Base-by-base conservation (phyloP, 2,113 vertebrate genomes). In the Prolemur simus region DNA sequence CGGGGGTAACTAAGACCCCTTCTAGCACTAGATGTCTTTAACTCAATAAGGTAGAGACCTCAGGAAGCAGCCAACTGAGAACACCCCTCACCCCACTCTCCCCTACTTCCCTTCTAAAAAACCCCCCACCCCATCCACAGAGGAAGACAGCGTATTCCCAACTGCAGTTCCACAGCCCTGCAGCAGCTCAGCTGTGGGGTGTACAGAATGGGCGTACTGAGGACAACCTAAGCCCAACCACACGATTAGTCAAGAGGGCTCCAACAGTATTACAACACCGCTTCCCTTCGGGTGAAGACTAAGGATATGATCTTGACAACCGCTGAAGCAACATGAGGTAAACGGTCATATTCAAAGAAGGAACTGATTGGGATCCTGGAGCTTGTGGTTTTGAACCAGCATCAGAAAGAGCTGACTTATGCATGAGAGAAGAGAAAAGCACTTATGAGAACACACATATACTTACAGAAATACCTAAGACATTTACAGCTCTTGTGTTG, bases 371-470 rank as follows among this genome's bases (percentile, higher is more conserved):
- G 64, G 47, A 71, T 64, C 81, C 88, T 64, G 29, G 42, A 60
- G 74, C 18, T 92, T 94, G 92, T 83, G 94, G 85, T 71, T 92
- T 92, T 12, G 60, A 45, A 77, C 52, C 34, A 88, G 58, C 86
- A 52, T 68, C 32, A 17, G 86, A 83, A 94, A 77, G 17, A 68
- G 63, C 12, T 71, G 91, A 87, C 45, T 69, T 42, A 9, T 1
- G 39, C 15, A 68, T 32, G n/a, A 85, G 80, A 90, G 54, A 76
- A 87, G 45, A 87, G 27, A 66, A 27, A 89, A 64, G 82, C 42
- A 63, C 27, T 81, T 11, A 34, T 45, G 39, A 80, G 89, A 69
- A 77, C 39, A 90, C 7, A 54, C 49, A 52, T 4, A 34, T 18
- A 12, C 37, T 13, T 6, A 23, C 64, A 95, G 94, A 82, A 89